Percentiles rank a stretch among this genome's conserved stretches.
Evolutionary conservation across 2,888 invertebrate species (phyloP).

Genomic region (Apamea monoglypha): DNA sequence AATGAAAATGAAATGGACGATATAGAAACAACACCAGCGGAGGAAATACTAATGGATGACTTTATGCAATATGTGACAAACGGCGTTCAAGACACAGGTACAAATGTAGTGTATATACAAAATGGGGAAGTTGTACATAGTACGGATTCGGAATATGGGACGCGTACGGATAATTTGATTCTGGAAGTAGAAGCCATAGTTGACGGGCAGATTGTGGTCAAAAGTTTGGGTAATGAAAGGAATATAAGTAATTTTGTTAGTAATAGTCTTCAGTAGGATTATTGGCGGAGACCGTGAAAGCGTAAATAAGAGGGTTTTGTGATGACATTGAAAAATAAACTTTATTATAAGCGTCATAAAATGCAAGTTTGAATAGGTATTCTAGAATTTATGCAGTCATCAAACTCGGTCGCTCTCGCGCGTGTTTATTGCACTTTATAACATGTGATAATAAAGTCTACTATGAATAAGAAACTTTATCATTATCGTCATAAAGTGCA

Average conservation of each 20-base stretch:
- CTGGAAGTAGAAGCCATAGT: conserved; percentile 44
- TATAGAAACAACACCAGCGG: not conserved
- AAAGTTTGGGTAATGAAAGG: not conserved
- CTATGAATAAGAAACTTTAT: too few relatives aligned
- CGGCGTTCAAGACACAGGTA: not conserved
- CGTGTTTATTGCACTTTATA: not conserved
- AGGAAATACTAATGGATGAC: conserved; percentile 39
- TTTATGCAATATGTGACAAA: conserved; percentile 53
- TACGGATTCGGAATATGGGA: not conserved
- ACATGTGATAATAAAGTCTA: not conserved
- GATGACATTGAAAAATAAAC: not conserved
- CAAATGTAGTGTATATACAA: conserved; percentile 54
- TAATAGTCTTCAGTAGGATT: conserved; percentile 2
- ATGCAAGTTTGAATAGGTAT: not conserved
- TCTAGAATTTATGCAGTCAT: not conserved
- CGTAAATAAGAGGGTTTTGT: not conserved
- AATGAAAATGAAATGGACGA: conserved; percentile 7
- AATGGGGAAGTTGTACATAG: conserved; percentile 54
- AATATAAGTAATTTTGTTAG: not conserved
- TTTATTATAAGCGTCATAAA: not conserved
- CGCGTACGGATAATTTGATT: conserved; percentile 9
- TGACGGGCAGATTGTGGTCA: conserved; percentile 19
- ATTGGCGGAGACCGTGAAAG: not conserved
- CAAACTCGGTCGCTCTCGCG: too few relatives aligned
- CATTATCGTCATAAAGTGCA: too few relatives aligned